These are phyloP conservation scores for Drosophila merina DNA, from an alignment of 2,888 invertebrate species.

Conservation along the genomic window DNA sequence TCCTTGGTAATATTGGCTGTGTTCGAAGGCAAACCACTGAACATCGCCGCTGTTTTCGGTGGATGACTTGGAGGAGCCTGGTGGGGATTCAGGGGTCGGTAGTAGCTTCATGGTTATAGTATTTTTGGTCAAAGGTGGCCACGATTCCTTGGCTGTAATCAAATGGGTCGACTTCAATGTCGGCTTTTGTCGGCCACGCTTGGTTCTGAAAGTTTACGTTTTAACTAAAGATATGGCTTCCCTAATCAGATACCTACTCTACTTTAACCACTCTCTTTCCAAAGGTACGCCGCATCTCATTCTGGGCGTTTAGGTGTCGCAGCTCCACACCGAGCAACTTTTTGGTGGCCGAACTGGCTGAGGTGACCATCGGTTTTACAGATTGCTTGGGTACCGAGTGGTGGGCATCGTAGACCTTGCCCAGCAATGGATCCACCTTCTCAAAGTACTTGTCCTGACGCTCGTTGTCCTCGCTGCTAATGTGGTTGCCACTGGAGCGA, in stretches of 20 bases:
- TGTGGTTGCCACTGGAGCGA: slow-evolving; percentile 84
- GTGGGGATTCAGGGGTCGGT: slow-evolving; percentile 75
- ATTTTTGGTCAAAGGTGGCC: slow-evolving; percentile 89
- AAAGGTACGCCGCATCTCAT: slow-evolving; percentile 92
- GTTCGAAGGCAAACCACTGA: slow-evolving; percentile 89
- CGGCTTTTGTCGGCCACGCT: slow-evolving; percentile 85
- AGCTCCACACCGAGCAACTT: slow-evolving; percentile 87
- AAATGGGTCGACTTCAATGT: slow-evolving; percentile 88
- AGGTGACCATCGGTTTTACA: slow-evolving; percentile 50
- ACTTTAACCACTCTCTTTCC: slow-evolving; percentile 91
- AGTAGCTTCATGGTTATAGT: slow-evolving; percentile 89
- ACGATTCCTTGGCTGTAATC: slow-evolving; percentile 88
- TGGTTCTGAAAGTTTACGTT: slow-evolving; percentile 83
- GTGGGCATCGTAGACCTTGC: slow-evolving; percentile 73
- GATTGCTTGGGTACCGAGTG: slow-evolving; percentile 47
- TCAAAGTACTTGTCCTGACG: slow-evolving; percentile 80
- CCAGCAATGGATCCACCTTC: slow-evolving; percentile 80
- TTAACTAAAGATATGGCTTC: not conserved
- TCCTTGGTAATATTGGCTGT: slow-evolving; percentile 89
- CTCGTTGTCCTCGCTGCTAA: slow-evolving; percentile 88
- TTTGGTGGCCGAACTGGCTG: slow-evolving; percentile 85
- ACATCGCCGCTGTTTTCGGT: slow-evolving; percentile 69
- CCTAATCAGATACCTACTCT: slow-evolving; percentile 83
- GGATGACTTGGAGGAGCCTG: slow-evolving; percentile 47
- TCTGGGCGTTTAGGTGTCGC: slow-evolving; percentile 90